Evolutionary conservation across 2,113 vertebrate species (phyloP).

Genomic region (Sialia sialis): DNA sequence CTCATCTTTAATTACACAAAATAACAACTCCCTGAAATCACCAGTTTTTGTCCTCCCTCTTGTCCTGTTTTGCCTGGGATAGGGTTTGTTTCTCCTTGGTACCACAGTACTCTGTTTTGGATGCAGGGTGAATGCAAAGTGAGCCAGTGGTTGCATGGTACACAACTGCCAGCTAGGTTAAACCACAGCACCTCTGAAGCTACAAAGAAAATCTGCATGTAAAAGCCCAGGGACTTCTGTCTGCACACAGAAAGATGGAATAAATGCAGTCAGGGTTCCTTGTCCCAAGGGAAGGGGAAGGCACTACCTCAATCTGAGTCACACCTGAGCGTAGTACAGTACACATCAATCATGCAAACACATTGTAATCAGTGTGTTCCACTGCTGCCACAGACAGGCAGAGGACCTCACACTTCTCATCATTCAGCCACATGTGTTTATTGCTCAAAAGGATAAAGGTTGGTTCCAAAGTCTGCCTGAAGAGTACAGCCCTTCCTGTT

Average conservation of each 20-base stretch:
- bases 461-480: not conserved
- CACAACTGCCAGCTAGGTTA: not conserved
- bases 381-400: not conserved
- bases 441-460: not conserved
- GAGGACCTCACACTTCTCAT: not conserved
- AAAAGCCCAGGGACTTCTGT: not conserved
- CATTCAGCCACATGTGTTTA: not conserved
- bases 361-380: fast-evolving
- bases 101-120: not conserved
- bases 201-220: not conserved
- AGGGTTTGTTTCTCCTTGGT: not conserved
- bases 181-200: not conserved
- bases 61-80: not conserved
- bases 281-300: not conserved
- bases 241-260: not conserved
- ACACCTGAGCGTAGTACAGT: not conserved
- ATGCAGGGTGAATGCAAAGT: not conserved
- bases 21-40: not conserved
- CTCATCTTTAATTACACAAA: not conserved
- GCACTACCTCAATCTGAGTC: not conserved
- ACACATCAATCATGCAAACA: not conserved
- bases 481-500: not conserved
- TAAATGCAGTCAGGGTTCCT: not conserved
- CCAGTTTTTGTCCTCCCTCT: not conserved
- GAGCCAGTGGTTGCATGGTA: not conserved